A percentile compares a stretch with the other conserved stretches of the same genome.
These are phyloP conservation scores for Ramphastos sulfuratus DNA, from an alignment of 2,113 vertebrate genomes.

Conservation along the genomic window DNA sequence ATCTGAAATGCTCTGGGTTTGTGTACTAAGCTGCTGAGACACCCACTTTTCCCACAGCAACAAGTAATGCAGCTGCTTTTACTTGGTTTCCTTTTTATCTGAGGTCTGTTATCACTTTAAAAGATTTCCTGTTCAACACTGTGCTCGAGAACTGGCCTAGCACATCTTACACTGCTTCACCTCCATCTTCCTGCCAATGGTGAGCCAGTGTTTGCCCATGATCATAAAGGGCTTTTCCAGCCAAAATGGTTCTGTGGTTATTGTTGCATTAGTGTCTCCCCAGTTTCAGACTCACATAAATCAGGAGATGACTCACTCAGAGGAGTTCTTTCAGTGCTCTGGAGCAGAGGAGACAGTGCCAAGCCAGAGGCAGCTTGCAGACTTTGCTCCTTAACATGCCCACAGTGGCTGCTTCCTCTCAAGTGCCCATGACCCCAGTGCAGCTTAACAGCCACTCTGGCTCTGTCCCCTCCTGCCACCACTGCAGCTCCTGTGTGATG, in stretches of 20 bases:
- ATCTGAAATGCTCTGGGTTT: not conserved
- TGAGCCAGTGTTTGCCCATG: not conserved
- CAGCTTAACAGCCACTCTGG: not conserved
- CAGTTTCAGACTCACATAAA: not conserved
- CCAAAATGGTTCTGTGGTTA: too few species aligned
- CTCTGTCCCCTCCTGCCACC: not conserved
- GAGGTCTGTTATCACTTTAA: not conserved
- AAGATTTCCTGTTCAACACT: not conserved
- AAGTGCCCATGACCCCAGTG: rapidly evolving
- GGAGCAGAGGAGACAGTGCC: not conserved
- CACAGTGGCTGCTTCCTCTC: rapidly evolving
- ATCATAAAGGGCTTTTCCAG: too few species aligned
- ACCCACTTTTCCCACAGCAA: not conserved
- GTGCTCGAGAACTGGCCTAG: not conserved
- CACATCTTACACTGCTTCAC: not conserved
- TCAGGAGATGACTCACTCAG: not conserved
- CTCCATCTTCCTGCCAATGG: rapidly evolving
- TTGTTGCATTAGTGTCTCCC: not conserved
- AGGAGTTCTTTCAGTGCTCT: not conserved
- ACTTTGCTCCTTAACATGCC: not conserved
- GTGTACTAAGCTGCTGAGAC: not conserved
- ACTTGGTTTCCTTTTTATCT: not conserved
- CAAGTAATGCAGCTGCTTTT: not conserved
- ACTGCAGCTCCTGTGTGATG: not conserved
- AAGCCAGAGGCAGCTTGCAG: not conserved